These are phyloP conservation scores for Adelphocoris suturalis DNA, from an alignment of 2,888 invertebrate genomes.

Conservation along the genomic window DNA sequence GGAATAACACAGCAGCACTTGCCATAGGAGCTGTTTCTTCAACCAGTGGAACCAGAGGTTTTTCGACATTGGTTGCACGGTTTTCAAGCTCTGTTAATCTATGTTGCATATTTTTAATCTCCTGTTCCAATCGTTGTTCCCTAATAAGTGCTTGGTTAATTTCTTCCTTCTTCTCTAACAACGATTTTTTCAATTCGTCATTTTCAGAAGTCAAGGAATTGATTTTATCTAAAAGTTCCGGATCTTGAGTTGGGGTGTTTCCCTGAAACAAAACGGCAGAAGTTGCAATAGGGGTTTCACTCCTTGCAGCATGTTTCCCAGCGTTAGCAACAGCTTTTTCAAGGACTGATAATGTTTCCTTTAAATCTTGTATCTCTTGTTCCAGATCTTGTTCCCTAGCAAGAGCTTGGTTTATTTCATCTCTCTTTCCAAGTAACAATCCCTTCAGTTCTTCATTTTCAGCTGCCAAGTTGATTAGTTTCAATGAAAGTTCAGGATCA, in stretches of 20 bases:
- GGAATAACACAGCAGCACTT: conserved; percentile 46
- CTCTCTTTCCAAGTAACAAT: background rate
- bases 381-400: conserved; percentile 60
- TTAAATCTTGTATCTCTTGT: conserved; percentile 54
- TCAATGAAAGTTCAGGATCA: conserved; percentile 77
- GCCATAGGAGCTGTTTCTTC: background rate
- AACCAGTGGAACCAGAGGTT: background rate
- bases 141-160: background rate
- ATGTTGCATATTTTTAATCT: background rate
- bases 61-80: background rate
- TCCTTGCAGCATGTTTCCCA: background rate
- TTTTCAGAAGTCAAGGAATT: background rate
- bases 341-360: background rate
- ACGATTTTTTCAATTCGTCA: background rate
- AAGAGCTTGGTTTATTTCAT: conserved; percentile 43
- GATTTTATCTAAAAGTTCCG: background rate
- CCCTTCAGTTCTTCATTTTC: conserved; percentile 72
- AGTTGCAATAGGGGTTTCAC: background rate
- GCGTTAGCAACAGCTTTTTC: background rate
- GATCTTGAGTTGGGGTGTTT: background rate
- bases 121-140: background rate
- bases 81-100: background rate
- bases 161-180: conserved; percentile 4
- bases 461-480: conserved; percentile 77
- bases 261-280: background rate